Evolutionary conservation across 2,888 invertebrate species (phyloP).

Genomic region (Timema cristinae): DNA sequence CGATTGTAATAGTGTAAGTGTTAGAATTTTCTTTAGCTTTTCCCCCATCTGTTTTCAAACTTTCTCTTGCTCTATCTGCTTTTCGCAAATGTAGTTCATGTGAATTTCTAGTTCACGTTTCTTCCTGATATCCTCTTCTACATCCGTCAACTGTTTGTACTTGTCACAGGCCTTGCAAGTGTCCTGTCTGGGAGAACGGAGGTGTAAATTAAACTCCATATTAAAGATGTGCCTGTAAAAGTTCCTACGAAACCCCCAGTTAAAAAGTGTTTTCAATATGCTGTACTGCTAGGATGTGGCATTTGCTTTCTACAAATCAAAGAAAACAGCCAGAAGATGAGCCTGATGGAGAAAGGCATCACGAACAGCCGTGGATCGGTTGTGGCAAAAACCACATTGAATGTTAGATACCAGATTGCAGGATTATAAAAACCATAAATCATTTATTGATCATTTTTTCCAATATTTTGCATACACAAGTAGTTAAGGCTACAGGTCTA

Average conservation of each 20-base stretch:
- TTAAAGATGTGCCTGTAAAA: conserved; percentile 6
- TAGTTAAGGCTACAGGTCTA: no score
- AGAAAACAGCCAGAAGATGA: no score
- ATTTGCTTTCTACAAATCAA: no score
- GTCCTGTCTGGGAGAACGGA: neutral
- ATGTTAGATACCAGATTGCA: no score
- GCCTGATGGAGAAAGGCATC: no score
- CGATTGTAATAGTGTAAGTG: neutral
- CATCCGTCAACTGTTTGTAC: neutral
- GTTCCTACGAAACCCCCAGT: neutral
- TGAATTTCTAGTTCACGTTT: neutral
- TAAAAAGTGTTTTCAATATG: no score
- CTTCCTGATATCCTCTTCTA: neutral
- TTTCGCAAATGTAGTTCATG: neutral
- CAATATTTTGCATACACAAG: no score
- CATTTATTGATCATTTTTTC: no score
- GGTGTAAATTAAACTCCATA: conserved; percentile 1
- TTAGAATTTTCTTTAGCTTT: neutral
- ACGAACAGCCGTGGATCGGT: no score
- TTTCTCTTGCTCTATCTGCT: neutral
- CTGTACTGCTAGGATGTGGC: no score
- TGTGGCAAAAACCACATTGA: no score
- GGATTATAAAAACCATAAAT: no score
- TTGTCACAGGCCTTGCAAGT: neutral
- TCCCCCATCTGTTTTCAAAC: neutral